Base-by-base conservation (phyloP, 1,140 invertebrate genomes). In the Nephotettix cincticeps region DNA sequence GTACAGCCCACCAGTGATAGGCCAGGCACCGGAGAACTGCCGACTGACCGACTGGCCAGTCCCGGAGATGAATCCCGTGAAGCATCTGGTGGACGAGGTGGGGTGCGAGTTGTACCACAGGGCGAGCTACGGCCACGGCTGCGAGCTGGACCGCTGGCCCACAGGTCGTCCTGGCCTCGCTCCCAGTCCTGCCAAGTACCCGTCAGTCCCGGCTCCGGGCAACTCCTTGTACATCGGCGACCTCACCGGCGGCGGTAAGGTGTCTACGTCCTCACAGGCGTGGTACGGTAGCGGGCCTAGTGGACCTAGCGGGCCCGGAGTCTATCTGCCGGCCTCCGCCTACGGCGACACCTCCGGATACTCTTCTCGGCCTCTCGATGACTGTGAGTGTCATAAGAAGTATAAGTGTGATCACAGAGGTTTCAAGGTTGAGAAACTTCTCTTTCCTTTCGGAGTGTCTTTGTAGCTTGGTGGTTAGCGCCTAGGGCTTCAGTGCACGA, bases 91-190 rank as follows among this genome's bases (percentile, higher is more conserved):
- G 0, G 81, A 85, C 13, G 88, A 89, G 77, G 78, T 81, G 0
- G 84, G 86, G 0, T 90, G 90, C 43, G 91, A 93, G 78, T 81
- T 93, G 23, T 93, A 92, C 70, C 88, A 92, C 65, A 81, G 91
- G 51, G 91, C 90, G 0, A 93, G 91, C 77, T 93, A 89, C 73
- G 91, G 91, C 0, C 85, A 90, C 63, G 91, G 91, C 0, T 93
- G 91, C 72, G 90, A 93, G 78, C 86, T 89, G 0, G 84, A 86
- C 75, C 84, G 80, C 56, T 78, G 19, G 17, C 36, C 51, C 13
- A 40, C 45, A 0, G 56, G 21, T 6, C 6, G 25, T n/a, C 56
- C 66, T 19, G 30, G 45, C 19, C 4, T 4, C 14, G 14, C 14
- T 6, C 27, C 66, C 21, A 3, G 32, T 54, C 66, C 66, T 17